Base-by-base conservation (phyloP, 2,797 vertebrate genomes). In the Chanos chanos region DNA sequence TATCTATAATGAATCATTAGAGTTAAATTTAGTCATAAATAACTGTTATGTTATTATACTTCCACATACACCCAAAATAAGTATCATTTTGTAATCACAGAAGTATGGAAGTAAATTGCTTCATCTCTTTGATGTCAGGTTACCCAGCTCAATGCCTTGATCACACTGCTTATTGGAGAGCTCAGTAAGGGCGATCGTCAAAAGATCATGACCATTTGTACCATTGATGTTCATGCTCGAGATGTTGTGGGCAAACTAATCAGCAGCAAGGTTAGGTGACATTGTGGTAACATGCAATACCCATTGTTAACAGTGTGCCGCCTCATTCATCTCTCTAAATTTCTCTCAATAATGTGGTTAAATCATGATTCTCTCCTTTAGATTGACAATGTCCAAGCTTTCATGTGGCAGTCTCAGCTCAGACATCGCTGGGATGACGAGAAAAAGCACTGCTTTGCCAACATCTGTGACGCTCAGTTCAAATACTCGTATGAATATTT, bases 151-250 rank as follows among this genome's bases (percentile, higher is more conserved):
- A 97, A 95, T 84, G 91, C 87, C 39, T 88, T 94, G 81, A 95
- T 92, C 88, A 93, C 94, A 91, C 93, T 91, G 91, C 87, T 94
- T 78, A 90, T 95, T 25, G 91, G 92, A 16, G 91, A 93, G 76
- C 87, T 96, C 81, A 86, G 77, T 1, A 84, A 76, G n/a, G 88
- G 90, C 6, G 88, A 90, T 87, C 85, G 89, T 82, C 94, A 95
- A 85, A 94, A 92, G 85, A 93, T 95, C 77, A 89, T 93, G 94
- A 94, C 94, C 52, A 82, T 90, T 64, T 89, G 91, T 71, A 92
- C 93, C 74, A 91, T 90, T 77, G 94, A 97, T 78, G 94, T 94
- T 75, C 91, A 91, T 2, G 83, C 80, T 40, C 92, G 89, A 67
- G 92, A 96, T 58, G 88, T 92, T 70, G 93, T 92, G 55, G 92